A percentile compares a stretch with the other conserved stretches of the same genome.
These are phyloP conservation scores for Tapirus indicus DNA, from an alignment of 2,797 vertebrate species.

Conservation along the genomic window DNA sequence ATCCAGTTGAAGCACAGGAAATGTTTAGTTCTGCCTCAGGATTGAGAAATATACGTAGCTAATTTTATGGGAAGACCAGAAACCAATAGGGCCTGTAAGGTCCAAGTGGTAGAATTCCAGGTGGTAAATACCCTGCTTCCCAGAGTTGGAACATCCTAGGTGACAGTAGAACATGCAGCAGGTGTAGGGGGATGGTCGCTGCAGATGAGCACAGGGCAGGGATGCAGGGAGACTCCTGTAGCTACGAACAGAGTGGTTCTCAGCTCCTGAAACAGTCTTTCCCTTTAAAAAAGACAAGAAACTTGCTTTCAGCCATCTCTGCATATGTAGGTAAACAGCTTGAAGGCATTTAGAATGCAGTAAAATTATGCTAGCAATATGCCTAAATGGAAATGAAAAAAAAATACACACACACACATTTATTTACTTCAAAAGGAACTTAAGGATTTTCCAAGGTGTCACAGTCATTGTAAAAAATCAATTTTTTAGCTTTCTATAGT, in stretches of 20 bases:
- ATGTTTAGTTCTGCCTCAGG: background rate
- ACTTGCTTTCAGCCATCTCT: background rate
- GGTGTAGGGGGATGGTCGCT: fast-evolving
- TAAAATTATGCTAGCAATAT: background rate
- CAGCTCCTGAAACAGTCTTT: background rate
- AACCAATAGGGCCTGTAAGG: background rate
- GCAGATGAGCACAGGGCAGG: fast-evolving
- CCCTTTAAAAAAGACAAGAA: background rate
- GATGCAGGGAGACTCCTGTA: no score
- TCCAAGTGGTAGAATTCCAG: background rate
- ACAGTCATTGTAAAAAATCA: conserved; percentile 38
- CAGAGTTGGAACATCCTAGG: background rate
- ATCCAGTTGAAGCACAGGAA: background rate
- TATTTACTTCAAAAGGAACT: conserved; percentile 11
- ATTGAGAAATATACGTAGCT: background rate
- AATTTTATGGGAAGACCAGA: background rate
- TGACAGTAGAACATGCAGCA: background rate
- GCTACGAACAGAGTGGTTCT: fast-evolving
- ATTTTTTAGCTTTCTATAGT: background rate
- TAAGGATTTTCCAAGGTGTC: background rate
- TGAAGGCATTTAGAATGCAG: background rate
- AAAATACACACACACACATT: background rate
- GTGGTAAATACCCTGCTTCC: no score
- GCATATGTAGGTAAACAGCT: background rate
- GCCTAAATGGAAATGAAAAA: background rate